Base-by-base conservation (phyloP, 2,113 vertebrate species). In the Pyrgilauda ruficollis region DNA sequence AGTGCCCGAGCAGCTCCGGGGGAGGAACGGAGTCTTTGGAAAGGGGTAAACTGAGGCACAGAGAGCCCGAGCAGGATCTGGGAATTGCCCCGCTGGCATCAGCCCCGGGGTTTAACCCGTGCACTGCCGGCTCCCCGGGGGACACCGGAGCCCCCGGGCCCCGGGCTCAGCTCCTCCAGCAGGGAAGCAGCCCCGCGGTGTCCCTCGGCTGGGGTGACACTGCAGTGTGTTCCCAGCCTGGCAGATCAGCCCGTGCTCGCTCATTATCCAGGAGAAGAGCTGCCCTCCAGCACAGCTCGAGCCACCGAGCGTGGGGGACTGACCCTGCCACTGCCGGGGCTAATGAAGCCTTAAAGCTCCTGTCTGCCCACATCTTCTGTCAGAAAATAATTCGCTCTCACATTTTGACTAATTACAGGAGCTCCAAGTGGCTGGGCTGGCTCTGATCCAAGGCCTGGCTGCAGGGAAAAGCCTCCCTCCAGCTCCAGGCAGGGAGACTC, bases 291-390 rank as follows among this genome's bases (percentile, higher is more conserved):
- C 73, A 21, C 68, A 23, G 30, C 77, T 75, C 66, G 14, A 78
- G 74, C 41, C 84, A 35, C 64, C 24, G 21, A 78, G 93, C 92
- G 24, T 26, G 63, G 81, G 39, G 50, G 28, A 23, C 58, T 2
- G 3, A 22, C 69, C 81, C 66, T 89, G 89, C 61, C 84, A 28
- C 49, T 21, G 35, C 41, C 10, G 2, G 56, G 61, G 21, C 67
- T 94, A 90, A 91, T 87, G 87, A 95, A 97, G 93, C 77, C 82
- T 91, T 93, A 11, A 82, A 89, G 35, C 64, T 53, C 67, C 61
- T 27, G 23, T 11, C 95, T 91, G 90, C 84, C 92, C 74, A 52
- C 44, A 17, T 41, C 69, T 49, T 82, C 62, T 75, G 69, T 39
- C 62, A 79, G 64, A 22, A 69, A 59, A 94, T 81, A 76, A 84